Conservation (phyloP, 2,113 vertebrate species). For the Hippocampus zosterae region DNA sequence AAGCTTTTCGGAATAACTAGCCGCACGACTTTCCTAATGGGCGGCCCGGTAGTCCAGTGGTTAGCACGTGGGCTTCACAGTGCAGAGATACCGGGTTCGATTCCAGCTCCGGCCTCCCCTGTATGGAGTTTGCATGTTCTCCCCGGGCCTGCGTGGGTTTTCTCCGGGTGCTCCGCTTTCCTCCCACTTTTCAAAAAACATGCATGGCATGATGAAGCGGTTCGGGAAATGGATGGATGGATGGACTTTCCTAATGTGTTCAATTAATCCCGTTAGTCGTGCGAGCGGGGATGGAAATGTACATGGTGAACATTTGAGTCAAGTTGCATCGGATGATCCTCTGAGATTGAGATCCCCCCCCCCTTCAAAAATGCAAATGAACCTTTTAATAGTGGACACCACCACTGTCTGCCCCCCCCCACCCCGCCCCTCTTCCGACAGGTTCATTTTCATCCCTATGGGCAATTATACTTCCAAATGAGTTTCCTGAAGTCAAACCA, state of each 20-base stretch:
- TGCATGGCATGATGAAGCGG: no score
- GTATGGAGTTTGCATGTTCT: no score
- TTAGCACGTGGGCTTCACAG: no score
- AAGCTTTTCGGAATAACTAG: conserved; percentile 24
- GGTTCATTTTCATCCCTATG: conserved; percentile 99
- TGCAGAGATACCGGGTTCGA: no score
- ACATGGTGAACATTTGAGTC: conserved; percentile 90
- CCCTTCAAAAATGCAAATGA: conserved; percentile 98
- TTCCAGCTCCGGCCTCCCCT: no score
- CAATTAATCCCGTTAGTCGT: conserved; percentile 55
- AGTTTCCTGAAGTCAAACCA: conserved; percentile 98
- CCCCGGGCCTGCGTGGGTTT: no score
- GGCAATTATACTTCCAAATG: conserved; percentile 99
- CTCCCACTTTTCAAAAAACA: no score
- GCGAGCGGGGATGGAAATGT: conserved; percentile 20
- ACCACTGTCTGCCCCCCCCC: conserved; percentile 24
- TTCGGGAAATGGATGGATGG: no score
- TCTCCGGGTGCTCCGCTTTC: no score
- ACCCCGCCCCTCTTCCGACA: conserved; percentile 61
- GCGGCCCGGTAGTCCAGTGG: no score
- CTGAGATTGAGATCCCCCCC: conserved; percentile 91
- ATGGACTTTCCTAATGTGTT: conserved; percentile 54
- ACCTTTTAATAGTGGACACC: conserved; percentile 94
- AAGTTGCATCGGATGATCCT: conserved; percentile 92
- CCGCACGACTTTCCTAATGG: conserved; percentile 49